Base-by-base conservation (phyloP, 2,888 invertebrate genomes). In the Temnothorax rugatulus region DNA sequence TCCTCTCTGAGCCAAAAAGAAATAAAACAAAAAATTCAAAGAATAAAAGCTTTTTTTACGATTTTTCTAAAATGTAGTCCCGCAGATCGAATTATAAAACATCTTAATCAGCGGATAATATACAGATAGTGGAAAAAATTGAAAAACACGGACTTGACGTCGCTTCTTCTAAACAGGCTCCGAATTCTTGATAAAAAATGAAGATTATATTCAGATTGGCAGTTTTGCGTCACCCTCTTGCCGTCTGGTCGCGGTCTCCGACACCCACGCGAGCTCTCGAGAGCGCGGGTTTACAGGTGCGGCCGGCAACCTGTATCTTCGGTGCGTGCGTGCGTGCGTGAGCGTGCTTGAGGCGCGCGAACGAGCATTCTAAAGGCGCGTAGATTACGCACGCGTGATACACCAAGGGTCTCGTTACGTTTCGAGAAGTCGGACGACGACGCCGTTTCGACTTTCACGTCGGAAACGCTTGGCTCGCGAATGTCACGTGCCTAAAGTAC, bases 261-360 rank as follows among this genome's bases (percentile, higher is more conserved):
- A 92, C 94, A 91, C 93, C 93, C 92, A 93, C 93, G 92, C 92
- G 86, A 87, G 88, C 87, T 88, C 89, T 85, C 61, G 82, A 79
- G 88, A 88, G 84, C 86, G 87, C 86, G 91, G 89, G 90, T 92
- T 92, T 93, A 93, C 94, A 94, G 94, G 94, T 94, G 94, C 94
- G 94, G 94, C 94, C 89, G 90, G 91, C 93, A 93, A 93, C 94
- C 93, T 92, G 94, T 93, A 92, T 91, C 92, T 89, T 91, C 87
- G 73, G 13, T 81, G 79, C 71, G 68, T 77, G 77, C 74, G 88
- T 76, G 74, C 82, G 84, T 59, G 59, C 41, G 86, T 79, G 85
- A 81, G 86, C 85, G 84, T 84, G 84, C 84, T 82, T 85, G 86
- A 82, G 84, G 79, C 83, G 54, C 68, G 82, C 84, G 79, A 83